Evolutionary conservation across 2,888 invertebrate species (phyloP).

Genomic region (Sminthurinus aureus): DNA sequence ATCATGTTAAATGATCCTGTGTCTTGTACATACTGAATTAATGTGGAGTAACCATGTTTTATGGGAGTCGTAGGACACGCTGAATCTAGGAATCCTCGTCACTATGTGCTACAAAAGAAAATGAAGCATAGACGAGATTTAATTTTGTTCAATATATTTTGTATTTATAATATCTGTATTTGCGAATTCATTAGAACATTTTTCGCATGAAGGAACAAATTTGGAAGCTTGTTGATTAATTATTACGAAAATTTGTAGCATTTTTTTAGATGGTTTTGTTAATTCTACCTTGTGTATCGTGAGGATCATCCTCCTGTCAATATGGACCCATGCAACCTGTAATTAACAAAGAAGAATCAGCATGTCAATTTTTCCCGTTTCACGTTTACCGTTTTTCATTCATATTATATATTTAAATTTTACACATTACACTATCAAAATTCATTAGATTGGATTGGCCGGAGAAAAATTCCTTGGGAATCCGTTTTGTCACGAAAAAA

Average conservation of each 20-base stretch:
- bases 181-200: too few species aligned
- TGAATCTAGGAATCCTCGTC: constrained; percentile 87
- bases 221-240: too few species aligned
- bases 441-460: too few species aligned
- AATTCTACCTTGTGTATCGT: constrained; percentile 76
- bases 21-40: constrained; percentile 71
- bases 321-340: constrained; percentile 94
- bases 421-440: too few species aligned
- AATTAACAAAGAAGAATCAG: constrained; percentile 26
- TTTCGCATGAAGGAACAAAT: too few species aligned
- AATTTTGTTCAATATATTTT: too few species aligned
- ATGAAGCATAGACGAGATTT: too few species aligned
- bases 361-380: too few species aligned
- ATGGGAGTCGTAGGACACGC: constrained; percentile 89
- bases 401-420: background rate
- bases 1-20: constrained; percentile 37
- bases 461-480: too few species aligned
- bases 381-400: background rate
- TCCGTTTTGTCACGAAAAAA: too few species aligned
- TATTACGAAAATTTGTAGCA: too few species aligned
- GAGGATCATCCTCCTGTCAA: constrained; percentile 91
- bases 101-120: constrained; percentile 73
- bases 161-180: too few species aligned
- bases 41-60: constrained; percentile 92
- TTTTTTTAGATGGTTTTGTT: background rate